These are phyloP conservation scores for Astyanax mexicanus DNA, from an alignment of 2,797 vertebrate species.

Conservation along the genomic window DNA sequence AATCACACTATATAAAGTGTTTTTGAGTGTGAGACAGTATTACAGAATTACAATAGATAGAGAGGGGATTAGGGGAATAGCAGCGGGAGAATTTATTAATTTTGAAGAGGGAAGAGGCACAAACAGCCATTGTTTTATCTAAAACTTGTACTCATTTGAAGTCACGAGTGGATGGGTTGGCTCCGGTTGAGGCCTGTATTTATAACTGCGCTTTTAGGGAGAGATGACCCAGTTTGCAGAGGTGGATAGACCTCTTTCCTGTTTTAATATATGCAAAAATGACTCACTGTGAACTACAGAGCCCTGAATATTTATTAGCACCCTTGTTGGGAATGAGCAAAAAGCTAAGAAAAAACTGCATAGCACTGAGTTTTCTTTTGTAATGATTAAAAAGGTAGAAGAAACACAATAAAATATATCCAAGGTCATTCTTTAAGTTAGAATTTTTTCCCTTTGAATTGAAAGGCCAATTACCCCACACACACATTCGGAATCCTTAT, in stretches of 20 bases:
- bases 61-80: neutral
- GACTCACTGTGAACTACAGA: slow-evolving; percentile 37
- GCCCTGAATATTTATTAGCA: too few relatives aligned
- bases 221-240: slow-evolving; percentile 7
- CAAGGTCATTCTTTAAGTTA: too few relatives aligned
- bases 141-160: neutral
- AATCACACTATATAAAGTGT: neutral
- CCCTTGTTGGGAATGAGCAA: too few relatives aligned
- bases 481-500: too few relatives aligned
- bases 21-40: neutral
- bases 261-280: neutral
- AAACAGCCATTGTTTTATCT: neutral
- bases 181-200: neutral
- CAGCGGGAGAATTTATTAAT: neutral
- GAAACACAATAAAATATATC: too few relatives aligned
- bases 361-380: neutral
- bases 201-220: neutral
- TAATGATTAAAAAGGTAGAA: too few relatives aligned
- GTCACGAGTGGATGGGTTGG: neutral
- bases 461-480: too few relatives aligned
- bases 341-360: neutral
- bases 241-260: neutral
- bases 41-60: neutral
- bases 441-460: too few relatives aligned
- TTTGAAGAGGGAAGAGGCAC: neutral